Evolutionary conservation across 2,797 vertebrate species (phyloP).

Genomic region (Neomorphus geoffroyi): DNA sequence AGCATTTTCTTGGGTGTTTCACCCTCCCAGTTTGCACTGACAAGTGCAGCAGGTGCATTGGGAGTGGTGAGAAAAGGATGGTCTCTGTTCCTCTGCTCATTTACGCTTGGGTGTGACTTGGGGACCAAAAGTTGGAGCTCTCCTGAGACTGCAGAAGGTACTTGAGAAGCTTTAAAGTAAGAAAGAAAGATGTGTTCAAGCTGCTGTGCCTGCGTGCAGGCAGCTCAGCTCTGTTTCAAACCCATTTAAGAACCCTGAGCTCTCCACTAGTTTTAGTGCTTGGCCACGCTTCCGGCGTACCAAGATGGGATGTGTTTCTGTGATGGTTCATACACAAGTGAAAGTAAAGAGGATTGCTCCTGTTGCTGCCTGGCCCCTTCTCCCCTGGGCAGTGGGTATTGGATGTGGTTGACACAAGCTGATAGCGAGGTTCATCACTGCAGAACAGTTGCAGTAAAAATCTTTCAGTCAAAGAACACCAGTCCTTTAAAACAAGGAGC

Average conservation of each 20-base stretch:
- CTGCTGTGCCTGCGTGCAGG: too few species aligned
- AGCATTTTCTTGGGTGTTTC: rapidly evolving
- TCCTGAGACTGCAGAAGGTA: background rate
- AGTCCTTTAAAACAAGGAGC: background rate
- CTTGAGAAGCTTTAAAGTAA: background rate
- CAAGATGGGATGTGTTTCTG: too few species aligned
- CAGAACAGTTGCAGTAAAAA: background rate
- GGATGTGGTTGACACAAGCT: rapidly evolving
- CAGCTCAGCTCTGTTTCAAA: too few species aligned
- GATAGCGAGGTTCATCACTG: rapidly evolving
- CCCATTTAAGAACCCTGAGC: too few species aligned
- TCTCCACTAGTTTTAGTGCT: too few species aligned
- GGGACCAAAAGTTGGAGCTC: background rate
- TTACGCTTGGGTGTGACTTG: rapidly evolving
- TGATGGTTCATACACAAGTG: rapidly evolving
- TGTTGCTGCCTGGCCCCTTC: background rate
- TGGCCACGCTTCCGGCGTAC: too few species aligned
- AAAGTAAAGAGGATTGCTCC: background rate
- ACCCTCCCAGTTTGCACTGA: background rate
- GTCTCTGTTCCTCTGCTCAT: rapidly evolving
- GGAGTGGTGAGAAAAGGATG: background rate
- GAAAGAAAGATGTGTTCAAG: rapidly evolving
- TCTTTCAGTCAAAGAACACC: background rate
- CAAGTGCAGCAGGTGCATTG: rapidly evolving
- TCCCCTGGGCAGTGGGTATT: background rate